A percentile compares a stretch with the other conserved stretches of the same genome.
phyloP scores from a whole-genome alignment of 2,888 invertebrate species.

The Drosophila anomelani region DNA sequence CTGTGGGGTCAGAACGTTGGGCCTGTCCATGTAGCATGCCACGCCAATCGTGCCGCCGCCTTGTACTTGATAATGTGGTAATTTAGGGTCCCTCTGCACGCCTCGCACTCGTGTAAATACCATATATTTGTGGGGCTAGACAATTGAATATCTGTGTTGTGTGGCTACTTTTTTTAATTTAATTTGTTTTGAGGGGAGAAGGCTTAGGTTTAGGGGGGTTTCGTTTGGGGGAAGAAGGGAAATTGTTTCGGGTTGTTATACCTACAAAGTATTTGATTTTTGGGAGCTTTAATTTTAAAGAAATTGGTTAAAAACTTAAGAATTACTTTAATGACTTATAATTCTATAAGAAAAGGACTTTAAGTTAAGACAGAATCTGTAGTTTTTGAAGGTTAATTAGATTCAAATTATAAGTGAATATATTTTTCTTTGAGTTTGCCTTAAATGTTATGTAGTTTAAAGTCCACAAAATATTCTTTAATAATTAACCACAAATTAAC shows the following conservation, averaged over 20 bases:
- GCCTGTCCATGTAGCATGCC: conserved; percentile 37
- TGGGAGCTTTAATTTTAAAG: background rate
- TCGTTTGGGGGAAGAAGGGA: background rate
- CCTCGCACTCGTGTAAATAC: conserved; percentile 31
- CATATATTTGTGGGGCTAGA: conserved; percentile 13
- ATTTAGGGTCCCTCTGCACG: conserved; percentile 70
- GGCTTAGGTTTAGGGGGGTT: background rate
- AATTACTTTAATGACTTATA: background rate
- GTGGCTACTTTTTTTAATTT: background rate
- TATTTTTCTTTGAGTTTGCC: no score
- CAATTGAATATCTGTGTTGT: conserved; percentile 30
- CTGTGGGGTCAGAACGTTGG: conserved; percentile 40
- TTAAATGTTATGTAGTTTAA: background rate
- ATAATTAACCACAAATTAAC: conserved; percentile 8
- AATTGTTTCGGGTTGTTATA: background rate
- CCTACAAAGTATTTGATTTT: background rate
- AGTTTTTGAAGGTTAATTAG: background rate
- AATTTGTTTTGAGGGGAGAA: background rate
- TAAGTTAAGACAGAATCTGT: background rate
- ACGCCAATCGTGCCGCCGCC: conserved; percentile 56
- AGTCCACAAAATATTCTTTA: background rate
- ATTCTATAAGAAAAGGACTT: background rate
- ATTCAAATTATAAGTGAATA: no score
- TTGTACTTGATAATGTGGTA: conserved; percentile 74
- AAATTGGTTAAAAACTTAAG: background rate